Evolutionary conservation across 1,140 invertebrate genomes (phyloP).

Genomic region (Holotrichia oblita): DNA sequence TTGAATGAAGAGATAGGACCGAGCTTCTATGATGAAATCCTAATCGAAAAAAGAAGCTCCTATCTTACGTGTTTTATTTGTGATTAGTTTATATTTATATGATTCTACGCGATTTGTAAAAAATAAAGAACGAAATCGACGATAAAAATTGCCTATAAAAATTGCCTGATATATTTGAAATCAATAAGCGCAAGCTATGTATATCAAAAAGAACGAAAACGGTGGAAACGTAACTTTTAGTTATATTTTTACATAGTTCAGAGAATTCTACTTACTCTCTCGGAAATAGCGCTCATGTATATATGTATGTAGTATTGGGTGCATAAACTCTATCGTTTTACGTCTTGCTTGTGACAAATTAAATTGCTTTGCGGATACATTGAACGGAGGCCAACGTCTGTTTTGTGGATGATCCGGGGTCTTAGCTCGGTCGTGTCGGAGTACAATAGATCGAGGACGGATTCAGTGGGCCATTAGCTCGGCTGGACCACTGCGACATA

Average conservation of each 20-base stretch:
- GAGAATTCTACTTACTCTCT: neutral
- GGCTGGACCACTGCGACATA: neutral
- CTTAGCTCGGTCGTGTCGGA: neutral
- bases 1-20: too few relatives aligned
- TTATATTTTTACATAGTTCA: neutral
- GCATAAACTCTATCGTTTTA: constrained; percentile 22
- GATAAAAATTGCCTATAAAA: neutral
- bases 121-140: too few relatives aligned
- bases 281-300: neutral
- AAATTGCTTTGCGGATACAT: constrained; percentile 31
- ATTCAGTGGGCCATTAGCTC: neutral
- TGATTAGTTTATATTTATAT: neutral
- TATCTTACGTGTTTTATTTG: neutral
- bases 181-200: neutral
- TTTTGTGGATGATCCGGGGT: constrained; percentile 6
- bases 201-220: neutral
- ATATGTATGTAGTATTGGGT: neutral
- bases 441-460: neutral
- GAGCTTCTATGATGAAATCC: too few relatives aligned
- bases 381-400: constrained; percentile 18
- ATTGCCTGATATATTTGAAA: constrained; percentile 3
- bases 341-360: constrained; percentile 11
- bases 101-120: neutral
- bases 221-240: neutral
- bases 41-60: too few relatives aligned